Evolutionary conservation across 1,140 invertebrate genomes (phyloP), one percentile per base, ranked within the genome.

Genomic region (Ceratina calcarata): DNA sequence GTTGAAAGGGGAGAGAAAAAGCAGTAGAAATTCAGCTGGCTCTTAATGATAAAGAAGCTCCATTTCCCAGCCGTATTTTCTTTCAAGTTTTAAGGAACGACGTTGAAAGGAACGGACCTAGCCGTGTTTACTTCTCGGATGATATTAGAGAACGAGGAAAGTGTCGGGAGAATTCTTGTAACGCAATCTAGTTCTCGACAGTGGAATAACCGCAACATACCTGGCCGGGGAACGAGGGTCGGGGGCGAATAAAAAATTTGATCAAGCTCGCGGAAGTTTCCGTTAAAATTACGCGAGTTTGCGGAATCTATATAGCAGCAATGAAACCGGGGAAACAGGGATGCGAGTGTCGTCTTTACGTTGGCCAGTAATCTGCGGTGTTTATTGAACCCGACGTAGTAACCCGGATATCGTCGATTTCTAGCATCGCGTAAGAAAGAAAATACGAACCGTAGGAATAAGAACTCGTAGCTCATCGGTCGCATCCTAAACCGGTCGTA

Each of bases 371-470:
- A 71, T 64, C 22, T 32, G 0, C 24, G 37, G 71, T 73, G 45
- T 73, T 73, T 73, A 64, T 64, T 13, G 60, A 20, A 2, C 12
- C 45, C 24, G 24, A 73, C 37, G 37, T 45, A 32, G 45, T 32
- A 32, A 64, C 24, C n/a, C 1, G 6, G 22, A 73, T 64, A 73
- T 73, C 20, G 71, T 13, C 22, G 70, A 62, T 62, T 15, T 45
- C 12, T 24, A 18, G 12, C 22, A 3, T 24, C 37, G 71, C 20
- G 15, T 51, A 64, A 53, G 8, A 53, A 20, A 22, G 55, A 8
- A n/a, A n/a, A 57, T 10, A 51, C 18, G 20, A 7, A 13, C 3
- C 24, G 22, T 2, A 20, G 18, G 24, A 27, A 73, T 60, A 64
- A 64, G n/a, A 62, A 16, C 70, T 51, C 58, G 70, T 64, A 22